Evolutionary conservation across 2,797 vertebrate genomes (phyloP), one percentile per base, ranked within the genome.

Genomic region (Allenopithecus nigroviridis): DNA sequence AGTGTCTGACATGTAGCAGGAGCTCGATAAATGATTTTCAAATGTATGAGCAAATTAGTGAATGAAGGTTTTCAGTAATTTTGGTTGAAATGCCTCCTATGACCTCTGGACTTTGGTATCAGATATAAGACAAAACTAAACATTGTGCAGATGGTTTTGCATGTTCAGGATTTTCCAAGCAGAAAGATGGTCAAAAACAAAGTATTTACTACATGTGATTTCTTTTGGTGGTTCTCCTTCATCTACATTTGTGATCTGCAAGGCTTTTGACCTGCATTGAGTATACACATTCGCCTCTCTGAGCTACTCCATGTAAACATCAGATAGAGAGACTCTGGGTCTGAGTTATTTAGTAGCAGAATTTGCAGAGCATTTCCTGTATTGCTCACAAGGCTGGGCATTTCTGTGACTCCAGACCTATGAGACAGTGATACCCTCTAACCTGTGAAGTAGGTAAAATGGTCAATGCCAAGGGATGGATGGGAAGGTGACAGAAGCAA

Each of bases 401-500:
- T 87, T 96, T 84, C 21, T 7, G 48, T 39, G 64, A 39, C 48
- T 87, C 6, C 26, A 81, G 53, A 48, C 33, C 53, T 57, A 9
- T 53, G 61, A 93, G 26, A 92, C 33, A 22, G 8, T 79, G 43
- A 8, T 86, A 39, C 17, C 46, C 9, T 59, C 55, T 16, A 91
- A 93, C 28, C 30, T 59, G n/a, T 57, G 43, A 91, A 84, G 28
- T 21, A 50, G 11, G 64, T 84, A 78, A 92, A 79, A 74, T 22
- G 4, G 33, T 30, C 57, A 83, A 46, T 39, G 12, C 28, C 28
- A 81, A 74, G 24, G 24, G 7, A 46, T 68, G 5, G 28, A 17
- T 59, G 30, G 48, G 36, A 96, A 81, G 39, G 39, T 95, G 86
- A 97, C 88, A 94, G 91, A 91, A 93, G 28, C 55, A 94, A 80